Evolutionary conservation across 2,797 vertebrate species (phyloP).

Genomic region (Lates japonicus): DNA sequence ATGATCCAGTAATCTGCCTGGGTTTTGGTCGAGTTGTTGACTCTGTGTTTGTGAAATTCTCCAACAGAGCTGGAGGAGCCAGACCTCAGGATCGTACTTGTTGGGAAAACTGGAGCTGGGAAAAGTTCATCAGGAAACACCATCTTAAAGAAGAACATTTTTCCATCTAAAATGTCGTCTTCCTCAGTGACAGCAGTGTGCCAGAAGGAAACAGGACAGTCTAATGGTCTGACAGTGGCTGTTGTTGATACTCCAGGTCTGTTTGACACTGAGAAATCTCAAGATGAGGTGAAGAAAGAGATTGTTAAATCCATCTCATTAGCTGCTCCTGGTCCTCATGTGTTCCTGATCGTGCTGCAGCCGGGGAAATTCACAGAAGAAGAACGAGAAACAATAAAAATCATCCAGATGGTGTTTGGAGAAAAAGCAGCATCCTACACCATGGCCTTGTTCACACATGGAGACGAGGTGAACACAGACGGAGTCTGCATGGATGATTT

Average conservation of each 20-base stretch:
- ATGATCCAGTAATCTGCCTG: too few relatives aligned
- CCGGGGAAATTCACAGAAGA: not conserved
- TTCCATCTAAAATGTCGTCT: not conserved
- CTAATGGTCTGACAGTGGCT: not conserved
- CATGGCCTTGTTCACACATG: not conserved
- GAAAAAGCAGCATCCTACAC: not conserved
- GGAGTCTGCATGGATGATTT: not conserved
- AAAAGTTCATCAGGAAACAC: too few relatives aligned
- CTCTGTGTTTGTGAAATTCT: not conserved
- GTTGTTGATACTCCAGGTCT: too few relatives aligned
- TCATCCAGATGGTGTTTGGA: not conserved
- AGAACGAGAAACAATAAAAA: not conserved
- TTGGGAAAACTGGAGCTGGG: not conserved
- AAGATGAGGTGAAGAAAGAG: conserved; percentile 3
- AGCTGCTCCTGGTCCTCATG: conserved; percentile 16
- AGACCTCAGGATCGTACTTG: conserved; percentile 17
- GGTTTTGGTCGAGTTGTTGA: too few relatives aligned
- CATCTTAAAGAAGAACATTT: not conserved
- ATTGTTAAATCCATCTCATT: conserved; percentile 4
- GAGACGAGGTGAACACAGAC: not conserved
- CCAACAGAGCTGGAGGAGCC: conserved; percentile 1
- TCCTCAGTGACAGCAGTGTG: not conserved
- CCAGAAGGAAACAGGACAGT: not conserved
- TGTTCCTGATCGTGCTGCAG: not conserved
- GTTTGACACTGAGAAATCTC: too few relatives aligned